These are phyloP conservation scores for Paradoxurus hermaphroditus DNA, from an alignment of 2,113 vertebrate species.

Conservation along the genomic window DNA sequence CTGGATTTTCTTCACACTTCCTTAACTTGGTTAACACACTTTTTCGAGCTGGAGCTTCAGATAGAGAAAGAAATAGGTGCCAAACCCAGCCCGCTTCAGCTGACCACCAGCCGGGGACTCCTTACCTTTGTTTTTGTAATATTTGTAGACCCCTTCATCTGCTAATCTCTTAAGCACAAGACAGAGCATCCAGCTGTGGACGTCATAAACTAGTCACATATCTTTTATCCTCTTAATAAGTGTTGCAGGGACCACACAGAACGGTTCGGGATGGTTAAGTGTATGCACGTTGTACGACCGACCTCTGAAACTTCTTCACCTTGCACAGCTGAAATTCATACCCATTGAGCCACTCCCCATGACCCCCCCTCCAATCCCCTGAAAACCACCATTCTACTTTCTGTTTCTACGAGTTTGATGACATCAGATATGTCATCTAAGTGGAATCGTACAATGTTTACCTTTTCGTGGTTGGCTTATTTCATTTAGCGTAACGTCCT, in stretches of 20 bases:
- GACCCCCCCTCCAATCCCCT: not conserved
- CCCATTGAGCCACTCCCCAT: not conserved
- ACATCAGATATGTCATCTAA: not conserved
- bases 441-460: not conserved
- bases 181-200: not conserved
- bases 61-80: not conserved
- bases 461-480: not conserved
- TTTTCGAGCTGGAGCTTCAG: not conserved
- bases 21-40: not conserved
- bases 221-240: not conserved
- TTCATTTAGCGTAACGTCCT: not conserved
- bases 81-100: not conserved
- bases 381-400: not conserved
- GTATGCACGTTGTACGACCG: fast-evolving
- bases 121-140: not conserved
- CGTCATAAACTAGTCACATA: not conserved
- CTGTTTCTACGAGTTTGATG: not conserved
- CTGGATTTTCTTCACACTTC: not conserved
- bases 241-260: not conserved
- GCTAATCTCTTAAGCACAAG: not conserved
- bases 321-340: not conserved
- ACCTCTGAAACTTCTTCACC: not conserved
- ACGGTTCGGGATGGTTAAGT: not conserved
- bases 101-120: not conserved
- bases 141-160: not conserved